phyloP scores from a whole-genome alignment of 2,797 vertebrate species.

The Gorsachius magnificus region DNA sequence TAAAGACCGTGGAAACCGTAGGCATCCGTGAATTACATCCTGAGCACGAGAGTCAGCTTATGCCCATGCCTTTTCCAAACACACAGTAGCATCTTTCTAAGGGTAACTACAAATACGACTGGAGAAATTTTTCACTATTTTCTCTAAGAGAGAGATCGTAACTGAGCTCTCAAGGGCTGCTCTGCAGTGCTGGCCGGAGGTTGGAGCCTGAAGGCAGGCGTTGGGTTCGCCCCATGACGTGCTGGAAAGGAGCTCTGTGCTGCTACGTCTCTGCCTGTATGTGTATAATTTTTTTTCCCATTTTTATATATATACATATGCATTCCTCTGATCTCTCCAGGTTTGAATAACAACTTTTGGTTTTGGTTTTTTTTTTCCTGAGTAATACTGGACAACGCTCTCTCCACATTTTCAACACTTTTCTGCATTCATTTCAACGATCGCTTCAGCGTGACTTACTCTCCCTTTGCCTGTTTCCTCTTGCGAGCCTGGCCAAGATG shows the following conservation, averaged over 20 bases:
- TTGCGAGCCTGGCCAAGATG: background rate
- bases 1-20: background rate
- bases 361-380: too few relatives aligned
- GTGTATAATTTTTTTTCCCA: too few relatives aligned
- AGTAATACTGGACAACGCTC: background rate
- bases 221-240: rapidly evolving
- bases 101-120: background rate
- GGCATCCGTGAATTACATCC: background rate
- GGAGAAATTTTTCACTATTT: background rate
- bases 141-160: background rate
- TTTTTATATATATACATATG: background rate
- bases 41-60: background rate
- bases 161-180: background rate
- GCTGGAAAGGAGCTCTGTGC: background rate
- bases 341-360: background rate
- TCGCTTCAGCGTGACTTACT: background rate
- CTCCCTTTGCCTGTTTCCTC: background rate
- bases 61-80: background rate
- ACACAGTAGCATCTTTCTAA: background rate
- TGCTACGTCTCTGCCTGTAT: rapidly evolving
- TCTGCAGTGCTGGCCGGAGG: background rate
- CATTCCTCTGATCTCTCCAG: background rate
- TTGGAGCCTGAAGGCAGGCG: background rate
- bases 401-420: background rate
- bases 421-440: background rate